Conservation (phyloP, 2,797 vertebrate genomes). For the Myripristis murdjan region DNA sequence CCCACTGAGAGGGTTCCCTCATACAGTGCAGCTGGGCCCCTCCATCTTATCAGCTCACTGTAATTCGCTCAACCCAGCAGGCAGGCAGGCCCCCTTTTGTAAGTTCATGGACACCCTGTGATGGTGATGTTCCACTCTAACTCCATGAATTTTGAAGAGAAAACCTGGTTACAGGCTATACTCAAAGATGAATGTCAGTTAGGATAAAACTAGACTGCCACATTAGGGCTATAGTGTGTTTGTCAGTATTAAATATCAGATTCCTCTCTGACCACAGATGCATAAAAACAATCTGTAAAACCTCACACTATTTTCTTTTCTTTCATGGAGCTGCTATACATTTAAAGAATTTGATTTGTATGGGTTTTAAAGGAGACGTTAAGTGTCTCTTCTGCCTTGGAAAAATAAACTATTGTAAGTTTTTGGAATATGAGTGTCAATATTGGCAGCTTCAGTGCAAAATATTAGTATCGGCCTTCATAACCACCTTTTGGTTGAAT, state of each 20-base stretch:
- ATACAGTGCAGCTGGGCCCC: conserved; percentile 39
- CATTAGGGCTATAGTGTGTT: too few species aligned
- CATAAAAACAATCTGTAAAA: too few species aligned
- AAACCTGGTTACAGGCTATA: background rate
- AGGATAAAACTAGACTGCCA: too few species aligned
- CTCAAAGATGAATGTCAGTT: background rate
- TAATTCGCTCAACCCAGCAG: conserved; percentile 48
- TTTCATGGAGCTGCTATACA: too few species aligned
- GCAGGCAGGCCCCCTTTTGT: conserved; percentile 22
- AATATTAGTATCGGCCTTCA: background rate
- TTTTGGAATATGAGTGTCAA: too few species aligned
- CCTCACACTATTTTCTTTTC: too few species aligned
- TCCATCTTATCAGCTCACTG: conserved; percentile 41
- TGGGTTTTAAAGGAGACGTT: too few species aligned
- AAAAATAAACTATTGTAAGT: too few species aligned
- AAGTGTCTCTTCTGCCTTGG: too few species aligned
- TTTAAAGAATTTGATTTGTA: too few species aligned
- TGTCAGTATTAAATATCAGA: too few species aligned
- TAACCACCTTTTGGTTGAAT: background rate
- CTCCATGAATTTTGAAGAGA: conserved; percentile 3
- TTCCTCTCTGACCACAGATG: too few species aligned
- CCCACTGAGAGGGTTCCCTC: conserved; percentile 27
- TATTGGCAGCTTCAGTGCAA: background rate
- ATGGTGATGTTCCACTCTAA: background rate
- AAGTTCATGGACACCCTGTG: conserved; percentile 16